These are phyloP conservation scores for Psylliodes chrysocephalus DNA, from an alignment of 2,888 invertebrate genomes.

Conservation along the genomic window DNA sequence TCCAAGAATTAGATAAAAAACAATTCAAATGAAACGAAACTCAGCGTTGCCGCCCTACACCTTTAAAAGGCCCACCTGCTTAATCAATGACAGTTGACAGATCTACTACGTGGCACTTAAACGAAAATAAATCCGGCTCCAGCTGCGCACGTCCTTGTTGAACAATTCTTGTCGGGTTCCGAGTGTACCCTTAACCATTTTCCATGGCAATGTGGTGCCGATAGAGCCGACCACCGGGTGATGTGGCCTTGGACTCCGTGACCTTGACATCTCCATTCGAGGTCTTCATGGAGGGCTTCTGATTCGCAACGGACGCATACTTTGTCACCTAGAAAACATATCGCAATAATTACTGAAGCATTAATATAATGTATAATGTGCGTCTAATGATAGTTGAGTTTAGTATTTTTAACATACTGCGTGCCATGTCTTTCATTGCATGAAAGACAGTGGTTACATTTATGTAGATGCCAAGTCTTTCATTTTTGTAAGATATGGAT, in stretches of 20 bases:
- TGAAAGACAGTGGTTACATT: too few species aligned
- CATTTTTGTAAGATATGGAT: too few species aligned
- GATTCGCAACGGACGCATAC: slow-evolving; percentile 87
- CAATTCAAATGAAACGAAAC: too few species aligned
- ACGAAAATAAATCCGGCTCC: slow-evolving; percentile 61
- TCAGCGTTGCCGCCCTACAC: too few species aligned
- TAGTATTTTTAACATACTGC: too few species aligned
- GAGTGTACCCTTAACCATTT: slow-evolving; percentile 77
- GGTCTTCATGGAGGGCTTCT: slow-evolving; percentile 78
- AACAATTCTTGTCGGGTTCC: slow-evolving; percentile 57
- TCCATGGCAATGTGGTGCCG: slow-evolving; percentile 88
- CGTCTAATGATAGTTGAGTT: too few species aligned
- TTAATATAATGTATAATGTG: too few species aligned
- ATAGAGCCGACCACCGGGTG: slow-evolving; percentile 85
- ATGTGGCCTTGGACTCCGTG: slow-evolving; percentile 81
- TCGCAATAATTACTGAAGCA: too few species aligned
- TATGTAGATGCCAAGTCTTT: too few species aligned
- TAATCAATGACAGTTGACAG: background rate
- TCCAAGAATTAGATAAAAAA: too few species aligned
- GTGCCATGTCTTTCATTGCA: too few species aligned
- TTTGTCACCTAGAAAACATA: slow-evolving; percentile 75
- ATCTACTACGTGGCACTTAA: slow-evolving; percentile 36
- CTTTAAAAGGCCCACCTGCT: too few species aligned
- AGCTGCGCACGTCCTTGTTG: slow-evolving; percentile 55
- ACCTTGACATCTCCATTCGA: slow-evolving; percentile 85